A percentile compares a stretch with the other conserved stretches of the same genome.
Conservation (phyloP, 2,888 invertebrate genomes). For the Galerucella pusilla region DNA sequence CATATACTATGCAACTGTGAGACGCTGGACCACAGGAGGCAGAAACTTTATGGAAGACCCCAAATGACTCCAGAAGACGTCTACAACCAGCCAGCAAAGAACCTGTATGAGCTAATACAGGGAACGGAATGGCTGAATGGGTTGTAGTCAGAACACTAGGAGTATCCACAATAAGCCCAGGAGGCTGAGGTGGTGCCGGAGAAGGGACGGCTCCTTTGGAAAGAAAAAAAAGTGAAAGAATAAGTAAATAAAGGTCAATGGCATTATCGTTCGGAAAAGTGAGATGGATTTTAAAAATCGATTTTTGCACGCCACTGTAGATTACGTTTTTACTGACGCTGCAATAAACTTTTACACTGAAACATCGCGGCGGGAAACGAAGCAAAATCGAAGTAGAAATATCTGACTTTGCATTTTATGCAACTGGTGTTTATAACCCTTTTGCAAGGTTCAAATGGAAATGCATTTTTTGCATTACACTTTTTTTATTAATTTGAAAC, state of each 20-base stretch:
- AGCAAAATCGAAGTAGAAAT: constrained; percentile 47
- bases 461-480: constrained; percentile 35
- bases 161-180: no score
- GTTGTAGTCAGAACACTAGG: no score
- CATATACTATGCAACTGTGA: no score
- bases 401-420: constrained; percentile 55
- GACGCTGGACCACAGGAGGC: no score
- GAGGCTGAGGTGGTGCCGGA: no score
- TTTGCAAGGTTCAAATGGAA: constrained; percentile 38
- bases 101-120: no score
- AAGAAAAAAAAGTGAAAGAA: neutral
- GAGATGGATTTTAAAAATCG: constrained; percentile 30
- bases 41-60: no score
- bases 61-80: no score
- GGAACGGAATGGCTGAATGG: no score
- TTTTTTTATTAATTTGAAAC: no score
- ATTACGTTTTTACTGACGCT: constrained; percentile 53
- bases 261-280: constrained; percentile 32
- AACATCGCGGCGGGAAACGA: constrained; percentile 56
- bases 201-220: no score
- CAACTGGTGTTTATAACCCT: constrained; percentile 55
- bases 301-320: constrained; percentile 39
- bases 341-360: constrained; percentile 54
- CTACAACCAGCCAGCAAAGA: no score
- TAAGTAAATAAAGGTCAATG: constrained; percentile 41